Base-by-base conservation (phyloP, 2,888 invertebrate genomes). In the Laothoe populi region DNA sequence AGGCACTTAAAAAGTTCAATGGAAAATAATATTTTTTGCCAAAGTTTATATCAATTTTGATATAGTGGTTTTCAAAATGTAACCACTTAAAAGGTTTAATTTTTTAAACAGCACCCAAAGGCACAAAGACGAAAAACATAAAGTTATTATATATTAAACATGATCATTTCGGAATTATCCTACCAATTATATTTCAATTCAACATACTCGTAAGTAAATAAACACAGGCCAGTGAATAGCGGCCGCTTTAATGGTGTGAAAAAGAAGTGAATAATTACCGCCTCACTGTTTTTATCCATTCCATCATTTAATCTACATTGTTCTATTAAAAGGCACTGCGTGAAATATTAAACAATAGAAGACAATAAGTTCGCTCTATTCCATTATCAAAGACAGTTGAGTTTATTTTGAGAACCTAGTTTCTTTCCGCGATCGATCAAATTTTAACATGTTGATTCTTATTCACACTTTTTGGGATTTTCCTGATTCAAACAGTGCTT, bases 391-490 rank as follows among this genome's bases (percentile, higher is more conserved):
- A 60, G 26, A 40, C 60, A 61, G 49, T 61, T 53, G 44, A 61
- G 42, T 61, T 49, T 53, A 42, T 62, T 64, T 42, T 45, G 57
- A 35, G 59, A 61, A 57, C 53, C 16, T n/a, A n/a, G n/a, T 61
- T 53, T 53, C 49, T 61, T 42, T 49, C 49, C 40, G 40, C 24
- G 38, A 24, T 63, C 60, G 61, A 57, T 62, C 53, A 44, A 74
- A 76, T 79, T 77, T 78, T 72, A 68, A 78, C 72, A 77, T 78
- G 70, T 71, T 69, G 38, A 10, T 26, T 16, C 16, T 31, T 21
- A 11, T 53, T 35, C 31, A 11, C 19, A 2, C 16, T 16, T 16
- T 16, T 31, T 8, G n/a, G 8, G 26, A 16, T 31, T 26, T n/a
- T 16, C 8, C n/a, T 49, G 16, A 23, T 23, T 23, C 23, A 0